Percentiles rank a stretch among this genome's conserved stretches.
Conservation (phyloP, 2,797 vertebrate genomes). For the Aphelocoma californica region DNA sequence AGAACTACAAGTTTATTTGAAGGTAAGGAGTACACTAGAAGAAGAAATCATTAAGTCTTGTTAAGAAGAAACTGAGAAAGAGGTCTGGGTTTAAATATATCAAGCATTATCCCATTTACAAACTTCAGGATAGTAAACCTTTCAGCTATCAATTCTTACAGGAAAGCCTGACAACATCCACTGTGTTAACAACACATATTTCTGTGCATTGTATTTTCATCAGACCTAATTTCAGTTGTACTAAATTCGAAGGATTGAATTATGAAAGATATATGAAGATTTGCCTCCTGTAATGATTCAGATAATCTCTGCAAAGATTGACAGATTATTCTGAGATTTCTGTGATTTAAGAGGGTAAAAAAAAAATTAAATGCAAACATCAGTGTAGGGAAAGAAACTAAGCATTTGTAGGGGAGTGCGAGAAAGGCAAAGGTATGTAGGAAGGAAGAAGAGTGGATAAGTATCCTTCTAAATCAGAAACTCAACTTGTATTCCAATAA, state of each 20-base stretch:
- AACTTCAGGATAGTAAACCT: neutral
- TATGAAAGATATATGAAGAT: neutral
- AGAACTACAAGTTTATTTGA: slow-evolving; percentile 86
- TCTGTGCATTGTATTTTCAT: neutral
- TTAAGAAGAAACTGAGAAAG: neutral
- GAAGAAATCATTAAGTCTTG: neutral
- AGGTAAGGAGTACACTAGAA: slow-evolving; percentile 84
- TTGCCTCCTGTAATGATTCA: neutral
- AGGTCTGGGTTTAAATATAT: neutral
- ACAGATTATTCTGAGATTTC: neutral
- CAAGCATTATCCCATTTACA: neutral
- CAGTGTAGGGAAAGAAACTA: neutral
- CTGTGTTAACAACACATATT: neutral
- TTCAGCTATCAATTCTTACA: neutral
- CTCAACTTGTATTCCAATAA: neutral
- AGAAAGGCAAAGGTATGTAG: neutral
- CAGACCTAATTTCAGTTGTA: neutral
- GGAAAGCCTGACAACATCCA: neutral
- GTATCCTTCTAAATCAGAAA: neutral
- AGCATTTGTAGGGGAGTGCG: neutral
- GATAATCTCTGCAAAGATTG: neutral
- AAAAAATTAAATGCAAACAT: neutral
- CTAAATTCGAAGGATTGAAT: neutral
- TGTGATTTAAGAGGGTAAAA: neutral
- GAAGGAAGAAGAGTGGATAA: neutral